Evolutionary conservation across 2,113 vertebrate species (phyloP), one percentile per base, ranked within the genome.

Genomic region (Neodontobutis hainanensis): DNA sequence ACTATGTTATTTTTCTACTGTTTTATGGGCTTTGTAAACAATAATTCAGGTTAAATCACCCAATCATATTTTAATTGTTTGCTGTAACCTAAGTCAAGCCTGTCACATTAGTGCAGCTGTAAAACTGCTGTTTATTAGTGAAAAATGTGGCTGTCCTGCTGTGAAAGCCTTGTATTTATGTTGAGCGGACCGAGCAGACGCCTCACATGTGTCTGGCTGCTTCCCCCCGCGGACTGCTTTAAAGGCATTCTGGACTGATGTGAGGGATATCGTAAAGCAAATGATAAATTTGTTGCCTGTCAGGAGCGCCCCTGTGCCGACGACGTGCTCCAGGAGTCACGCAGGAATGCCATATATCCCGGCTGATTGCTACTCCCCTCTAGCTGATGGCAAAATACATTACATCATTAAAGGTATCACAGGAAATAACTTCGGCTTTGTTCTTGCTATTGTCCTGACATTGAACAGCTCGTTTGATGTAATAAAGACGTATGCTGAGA

Each of bases 261-360:
- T 88, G 86, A 79, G 75, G 83, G 86, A 88, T 89, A 91, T 88
- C 85, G 74, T 91, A 91, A 90, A 92, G 81, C 90, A 88, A 90
- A 90, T 88, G 87, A 91, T 89, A 85, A 90, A 92, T 92, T 89
- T 89, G 88, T 90, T 83, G 79, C 76, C 83, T 92, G 88, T 92
- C 85, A 90, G 81, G 80, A 60, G 75, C 52, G 70, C 76, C 81
- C 81, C 83, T 76, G 68, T 4, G 34, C 72, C 80, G 86, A 88
- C 75, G 70, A 80, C 65, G 75, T 87, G 75, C 88, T 83, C 78
- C 57, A 75, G 86, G 84, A 90, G 85, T 87, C 88, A 82, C 79
- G 83, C 60, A 82, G 83, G 83, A 92, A 91, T 85, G 86, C 79
- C 75, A 87, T 92, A 89, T 87, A 90, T 92, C 75, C 85, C 67